These are phyloP conservation scores for Drosophila lowei DNA, from an alignment of 1,140 invertebrate species.

Conservation along the genomic window DNA sequence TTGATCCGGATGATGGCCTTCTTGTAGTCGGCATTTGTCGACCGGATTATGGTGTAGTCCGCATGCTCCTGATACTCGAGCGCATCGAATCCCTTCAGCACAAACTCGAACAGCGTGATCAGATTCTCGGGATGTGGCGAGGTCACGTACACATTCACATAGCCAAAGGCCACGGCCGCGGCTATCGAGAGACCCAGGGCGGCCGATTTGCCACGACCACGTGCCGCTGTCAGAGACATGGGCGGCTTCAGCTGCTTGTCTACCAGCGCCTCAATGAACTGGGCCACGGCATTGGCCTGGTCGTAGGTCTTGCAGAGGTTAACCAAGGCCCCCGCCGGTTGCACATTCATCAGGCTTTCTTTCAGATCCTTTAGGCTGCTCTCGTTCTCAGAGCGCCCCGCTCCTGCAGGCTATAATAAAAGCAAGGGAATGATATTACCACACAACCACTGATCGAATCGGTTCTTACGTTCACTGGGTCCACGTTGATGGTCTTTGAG, in stretches of 20 bases:
- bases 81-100: constrained; percentile 98
- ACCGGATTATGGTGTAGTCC: constrained; percentile 98
- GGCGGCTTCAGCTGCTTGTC: constrained; percentile 94
- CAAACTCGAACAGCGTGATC: constrained; percentile 98
- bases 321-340: constrained; percentile 95
- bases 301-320: constrained; percentile 96
- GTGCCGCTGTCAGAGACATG: constrained; percentile 96
- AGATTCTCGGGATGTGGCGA: constrained; percentile 99
- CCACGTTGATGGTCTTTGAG: constrained; percentile 92
- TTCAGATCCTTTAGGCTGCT: constrained; percentile 89
- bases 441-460: neutral
- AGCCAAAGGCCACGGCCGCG: constrained; percentile 93
- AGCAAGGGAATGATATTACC: neutral
- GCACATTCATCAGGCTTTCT: constrained; percentile 90
- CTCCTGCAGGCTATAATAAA: constrained; percentile 46
- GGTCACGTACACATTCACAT: constrained; percentile 99
- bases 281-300: constrained; percentile 95
- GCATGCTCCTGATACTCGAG: constrained; percentile 98
- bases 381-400: constrained; percentile 83
- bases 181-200: constrained; percentile 97
- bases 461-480: constrained; percentile 86
- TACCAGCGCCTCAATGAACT: constrained; percentile 97
- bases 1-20: constrained; percentile 98
- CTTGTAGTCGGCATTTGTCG: constrained; percentile 97
- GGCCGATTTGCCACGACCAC: constrained; percentile 99